Evolutionary conservation across 1,140 invertebrate genomes (phyloP).

Genomic region (Rhizoglyphus robini): DNA sequence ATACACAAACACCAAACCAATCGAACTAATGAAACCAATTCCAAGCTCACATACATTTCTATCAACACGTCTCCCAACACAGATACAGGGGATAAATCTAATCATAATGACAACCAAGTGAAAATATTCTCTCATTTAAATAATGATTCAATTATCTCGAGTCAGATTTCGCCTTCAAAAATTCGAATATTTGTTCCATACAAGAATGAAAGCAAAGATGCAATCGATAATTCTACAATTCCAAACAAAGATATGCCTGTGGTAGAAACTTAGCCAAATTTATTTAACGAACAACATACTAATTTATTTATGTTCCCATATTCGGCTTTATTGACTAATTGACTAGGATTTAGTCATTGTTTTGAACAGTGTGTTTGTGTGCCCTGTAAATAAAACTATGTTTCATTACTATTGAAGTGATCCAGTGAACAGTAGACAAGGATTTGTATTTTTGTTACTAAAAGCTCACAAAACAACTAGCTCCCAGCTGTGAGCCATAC

Average conservation of each 20-base stretch:
- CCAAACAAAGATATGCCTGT: not conserved
- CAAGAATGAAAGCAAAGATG: not conserved
- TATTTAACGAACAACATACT: not conserved
- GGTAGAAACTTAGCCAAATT: not conserved
- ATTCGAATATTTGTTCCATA: conserved; percentile 13
- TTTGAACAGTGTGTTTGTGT: too few relatives aligned
- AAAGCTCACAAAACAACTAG: too few relatives aligned
- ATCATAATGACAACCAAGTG: too few relatives aligned
- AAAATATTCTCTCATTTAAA: too few relatives aligned
- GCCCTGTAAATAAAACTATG: too few relatives aligned
- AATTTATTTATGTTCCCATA: not conserved
- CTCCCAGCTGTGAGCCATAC: too few relatives aligned
- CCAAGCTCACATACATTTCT: not conserved
- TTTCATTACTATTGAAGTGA: too few relatives aligned
- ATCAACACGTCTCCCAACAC: not conserved
- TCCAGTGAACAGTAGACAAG: too few relatives aligned
- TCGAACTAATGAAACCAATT: not conserved
- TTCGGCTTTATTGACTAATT: too few relatives aligned
- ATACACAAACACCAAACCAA: not conserved
- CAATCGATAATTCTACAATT: too few relatives aligned
- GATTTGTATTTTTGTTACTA: too few relatives aligned
- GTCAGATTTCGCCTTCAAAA: conserved; percentile 6
- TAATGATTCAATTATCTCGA: not conserved
- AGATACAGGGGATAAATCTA: not conserved
- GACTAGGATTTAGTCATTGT: too few relatives aligned